Evolutionary conservation across 2,888 invertebrate species (phyloP).

Genomic region (Melinopterus prodromus): DNA sequence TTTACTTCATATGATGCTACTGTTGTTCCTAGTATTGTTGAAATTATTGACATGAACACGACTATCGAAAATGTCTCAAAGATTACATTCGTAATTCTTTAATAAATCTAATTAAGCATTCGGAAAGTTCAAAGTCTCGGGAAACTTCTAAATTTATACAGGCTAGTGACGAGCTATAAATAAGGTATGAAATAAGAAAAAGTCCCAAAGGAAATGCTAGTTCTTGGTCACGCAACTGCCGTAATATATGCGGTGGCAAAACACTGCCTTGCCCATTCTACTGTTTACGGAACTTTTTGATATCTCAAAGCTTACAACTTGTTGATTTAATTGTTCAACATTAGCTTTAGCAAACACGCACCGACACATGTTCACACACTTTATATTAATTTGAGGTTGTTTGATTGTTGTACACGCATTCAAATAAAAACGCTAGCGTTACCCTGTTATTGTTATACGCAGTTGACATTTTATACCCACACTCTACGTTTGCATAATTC

Average conservation of each 20-base stretch:
- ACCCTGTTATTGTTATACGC: not conserved
- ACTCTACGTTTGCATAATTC: not conserved
- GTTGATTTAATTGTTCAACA: conserved; percentile 4
- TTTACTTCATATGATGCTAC: not conserved
- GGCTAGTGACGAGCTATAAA: not conserved
- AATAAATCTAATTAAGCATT: not conserved
- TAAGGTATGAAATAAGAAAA: conserved; percentile 4
- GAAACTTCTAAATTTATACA: not conserved
- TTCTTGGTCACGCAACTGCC: not conserved
- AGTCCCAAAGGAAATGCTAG: not conserved
- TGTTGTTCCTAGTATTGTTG: not conserved
- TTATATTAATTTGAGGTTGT: not conserved
- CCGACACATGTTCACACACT: not conserved
- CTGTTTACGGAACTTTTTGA: not conserved
- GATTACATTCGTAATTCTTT: not conserved
- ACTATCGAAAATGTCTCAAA: not conserved
- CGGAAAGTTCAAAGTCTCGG: not conserved
- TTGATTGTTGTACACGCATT: not conserved
- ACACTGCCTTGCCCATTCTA: not conserved
- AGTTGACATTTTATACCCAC: not conserved
- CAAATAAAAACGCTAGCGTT: not conserved
- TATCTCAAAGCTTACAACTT: not conserved
- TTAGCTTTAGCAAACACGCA: not conserved
- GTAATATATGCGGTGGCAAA: not conserved
- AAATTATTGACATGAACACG: not conserved